Evolutionary conservation across 2,113 vertebrate genomes (phyloP).

Genomic region (Xerus inauris): DNA sequence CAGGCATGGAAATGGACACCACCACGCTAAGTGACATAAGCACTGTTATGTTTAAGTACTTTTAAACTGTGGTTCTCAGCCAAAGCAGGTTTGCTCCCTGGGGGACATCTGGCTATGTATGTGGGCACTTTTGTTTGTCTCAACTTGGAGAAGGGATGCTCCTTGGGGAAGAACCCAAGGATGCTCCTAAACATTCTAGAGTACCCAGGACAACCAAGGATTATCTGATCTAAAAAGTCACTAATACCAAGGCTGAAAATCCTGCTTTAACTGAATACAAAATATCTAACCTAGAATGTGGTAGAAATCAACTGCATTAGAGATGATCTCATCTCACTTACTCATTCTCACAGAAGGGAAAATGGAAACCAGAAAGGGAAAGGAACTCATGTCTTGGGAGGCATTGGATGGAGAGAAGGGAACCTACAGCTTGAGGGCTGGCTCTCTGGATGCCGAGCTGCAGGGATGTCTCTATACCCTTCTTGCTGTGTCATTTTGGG

Average conservation of each 20-base stretch:
- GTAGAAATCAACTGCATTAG: neutral
- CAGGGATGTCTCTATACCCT: neutral
- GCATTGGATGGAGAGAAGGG: neutral
- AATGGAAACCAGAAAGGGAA: neutral
- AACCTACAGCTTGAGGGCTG: neutral
- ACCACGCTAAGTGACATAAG: no score
- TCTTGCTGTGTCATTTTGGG: neutral
- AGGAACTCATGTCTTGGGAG: rapidly evolving
- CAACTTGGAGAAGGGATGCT: neutral
- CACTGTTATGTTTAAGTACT: neutral
- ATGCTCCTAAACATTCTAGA: neutral
- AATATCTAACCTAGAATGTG: neutral
- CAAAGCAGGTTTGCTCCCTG: neutral
- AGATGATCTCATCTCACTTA: neutral
- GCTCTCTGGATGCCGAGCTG: neutral
- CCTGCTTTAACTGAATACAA: neutral
- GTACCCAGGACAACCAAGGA: neutral
- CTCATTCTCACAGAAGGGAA: neutral
- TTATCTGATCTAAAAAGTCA: neutral
- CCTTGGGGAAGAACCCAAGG: neutral
- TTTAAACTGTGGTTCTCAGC: neutral
- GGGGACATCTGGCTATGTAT: neutral
- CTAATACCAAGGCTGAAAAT: neutral
- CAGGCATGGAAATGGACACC: no score
- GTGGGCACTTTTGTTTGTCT: neutral